Evolutionary conservation across 2,113 vertebrate species (phyloP), one percentile per base, ranked within the genome.

Genomic region (Tapirus terrestris): DNA sequence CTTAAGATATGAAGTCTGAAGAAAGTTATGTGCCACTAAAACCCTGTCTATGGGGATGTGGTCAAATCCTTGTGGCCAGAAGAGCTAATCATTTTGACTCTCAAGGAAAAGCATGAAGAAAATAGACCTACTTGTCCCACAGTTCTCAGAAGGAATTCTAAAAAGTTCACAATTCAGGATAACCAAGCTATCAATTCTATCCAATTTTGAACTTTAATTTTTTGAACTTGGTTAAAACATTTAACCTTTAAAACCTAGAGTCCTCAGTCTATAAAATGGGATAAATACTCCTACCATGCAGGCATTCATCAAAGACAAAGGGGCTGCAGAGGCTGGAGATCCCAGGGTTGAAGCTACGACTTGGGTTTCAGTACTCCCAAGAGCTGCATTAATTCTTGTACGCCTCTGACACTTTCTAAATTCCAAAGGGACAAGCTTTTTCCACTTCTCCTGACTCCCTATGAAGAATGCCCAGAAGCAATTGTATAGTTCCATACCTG

Each of bases 251-350:
- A 23, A 12, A 77, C 3, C 21, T 39, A 45, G 60, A 93, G 58
- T 65, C 87, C 2, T 13, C 1, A 25, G 11, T 27, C 17, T 51
- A 11, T 73, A 58, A 94, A 72, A 39, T 88, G 58, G 29, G 3
- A 16, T 18, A 8, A 63, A 12, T n/a, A 51, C 6, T n/a, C 10
- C 2, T 3, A 9, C 2, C 20, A 16, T 13, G 1, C 1, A 82
- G 70, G 3, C 20, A 13, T 60, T 76, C 48, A 14, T 53, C 63
- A 70, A 45, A 60, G 45, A 43, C 18, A 48, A 43, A 20, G 27
- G 9, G 25, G 31, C 33, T 16, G 1, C 3, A 17, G 13, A 29
- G 16, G 31, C 12, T 3, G 9, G 5, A 2, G 81, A 0, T 14
- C 14, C 11, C 60, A 82, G 43, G 16, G 29, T 53, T 11, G n/a